These are phyloP conservation scores for Micromussa lordhowensis DNA, from an alignment of 92 coral and sea anemone species.

Conservation along the genomic window DNA sequence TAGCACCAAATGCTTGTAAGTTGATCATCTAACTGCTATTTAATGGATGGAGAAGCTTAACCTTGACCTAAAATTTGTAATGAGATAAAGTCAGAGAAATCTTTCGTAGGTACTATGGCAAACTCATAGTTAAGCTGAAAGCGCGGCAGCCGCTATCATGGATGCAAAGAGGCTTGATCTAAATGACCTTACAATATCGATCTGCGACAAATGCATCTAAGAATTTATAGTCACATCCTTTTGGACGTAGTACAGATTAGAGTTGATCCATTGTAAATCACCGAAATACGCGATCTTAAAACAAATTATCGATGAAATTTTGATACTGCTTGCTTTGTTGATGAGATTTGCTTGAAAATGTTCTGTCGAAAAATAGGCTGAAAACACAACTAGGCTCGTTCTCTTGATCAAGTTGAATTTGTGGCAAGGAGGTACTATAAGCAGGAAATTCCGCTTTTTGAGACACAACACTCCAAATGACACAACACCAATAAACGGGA, in stretches of 20 bases:
- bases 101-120: not conserved
- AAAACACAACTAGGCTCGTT: not conserved
- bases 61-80: not conserved
- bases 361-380: not conserved
- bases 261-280: not conserved
- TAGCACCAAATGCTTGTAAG: not conserved
- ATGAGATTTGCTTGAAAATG: not conserved
- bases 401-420: not conserved
- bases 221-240: too few relatives aligned
- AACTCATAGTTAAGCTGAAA: not conserved
- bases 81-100: not conserved
- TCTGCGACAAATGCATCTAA: not conserved
- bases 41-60: too few relatives aligned
- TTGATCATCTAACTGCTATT: not conserved
- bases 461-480: not conserved
- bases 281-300: not conserved
- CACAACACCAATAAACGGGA: not conserved
- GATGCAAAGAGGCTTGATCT: not conserved
- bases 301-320: not conserved
- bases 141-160: not conserved
- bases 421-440: not conserved
- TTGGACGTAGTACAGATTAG: too few relatives aligned
- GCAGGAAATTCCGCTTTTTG: not conserved
- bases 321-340: not conserved
- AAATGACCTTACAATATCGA: not conserved